These are phyloP conservation scores for Hyaena hyaena DNA, from an alignment of 2,113 vertebrate species.

Conservation along the genomic window DNA sequence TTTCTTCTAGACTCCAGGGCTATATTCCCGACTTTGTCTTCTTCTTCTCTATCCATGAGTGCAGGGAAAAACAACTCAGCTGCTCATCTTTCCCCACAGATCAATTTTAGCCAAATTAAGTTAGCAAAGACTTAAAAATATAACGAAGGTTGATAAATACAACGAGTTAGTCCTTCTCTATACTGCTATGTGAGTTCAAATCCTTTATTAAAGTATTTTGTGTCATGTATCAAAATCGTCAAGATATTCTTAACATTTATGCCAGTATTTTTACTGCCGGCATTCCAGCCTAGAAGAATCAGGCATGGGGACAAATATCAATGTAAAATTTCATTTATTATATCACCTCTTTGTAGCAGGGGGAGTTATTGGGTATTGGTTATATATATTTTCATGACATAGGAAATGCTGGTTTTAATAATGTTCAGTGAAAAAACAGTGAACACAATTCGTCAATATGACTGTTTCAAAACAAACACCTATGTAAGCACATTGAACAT, in stretches of 20 bases:
- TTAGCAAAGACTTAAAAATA: neutral
- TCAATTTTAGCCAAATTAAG: neutral
- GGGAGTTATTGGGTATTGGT: neutral
- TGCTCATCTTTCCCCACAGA: neutral
- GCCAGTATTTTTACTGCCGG: neutral
- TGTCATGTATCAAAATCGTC: neutral
- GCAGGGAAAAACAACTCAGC: neutral
- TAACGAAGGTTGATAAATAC: neutral
- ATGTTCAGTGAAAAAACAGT: neutral
- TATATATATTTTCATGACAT: neutral
- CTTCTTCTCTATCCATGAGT: neutral
- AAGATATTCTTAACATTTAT: neutral
- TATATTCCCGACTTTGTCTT: rapidly evolving
- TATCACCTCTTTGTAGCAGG: neutral
- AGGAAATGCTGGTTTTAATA: neutral
- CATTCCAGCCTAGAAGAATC: neutral
- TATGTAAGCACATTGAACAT: neutral
- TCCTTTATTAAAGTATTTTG: neutral
- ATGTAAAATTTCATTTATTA: neutral
- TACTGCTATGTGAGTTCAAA: neutral
- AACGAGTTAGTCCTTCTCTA: neutral
- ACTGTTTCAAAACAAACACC: neutral
- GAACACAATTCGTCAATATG: neutral
- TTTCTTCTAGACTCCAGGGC: neutral
- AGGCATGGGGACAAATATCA: neutral